Conservation (phyloP, 1,140 invertebrate genomes). For the Drosophila mojavensis region DNA sequence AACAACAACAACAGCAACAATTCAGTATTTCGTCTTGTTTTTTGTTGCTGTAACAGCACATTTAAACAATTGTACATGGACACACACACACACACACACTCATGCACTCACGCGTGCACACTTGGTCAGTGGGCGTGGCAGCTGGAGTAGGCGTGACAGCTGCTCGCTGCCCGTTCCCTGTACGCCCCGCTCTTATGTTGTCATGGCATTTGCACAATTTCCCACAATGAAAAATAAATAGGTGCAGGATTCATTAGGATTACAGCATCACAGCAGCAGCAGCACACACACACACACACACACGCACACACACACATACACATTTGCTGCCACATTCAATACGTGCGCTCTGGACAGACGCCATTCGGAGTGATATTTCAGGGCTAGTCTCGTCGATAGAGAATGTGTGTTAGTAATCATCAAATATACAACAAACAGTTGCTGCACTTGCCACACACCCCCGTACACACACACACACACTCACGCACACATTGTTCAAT, state of each 20-base stretch:
- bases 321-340: slow-evolving; percentile 13
- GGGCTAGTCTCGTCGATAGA: slow-evolving; percentile 2
- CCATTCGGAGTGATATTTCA: slow-evolving; percentile 46
- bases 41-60: slow-evolving; percentile 68
- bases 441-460: slow-evolving; percentile 23
- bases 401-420: slow-evolving; percentile 26
- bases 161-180: neutral
- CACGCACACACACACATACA: slow-evolving; percentile 3
- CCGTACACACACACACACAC: slow-evolving; percentile 10
- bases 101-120: neutral
- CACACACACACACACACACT: slow-evolving; percentile 12
- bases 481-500: slow-evolving; percentile 11
- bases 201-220: slow-evolving; percentile 80
- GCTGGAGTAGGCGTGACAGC: slow-evolving; percentile 30
- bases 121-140: slow-evolving; percentile 33
- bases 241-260: slow-evolving; percentile 81
- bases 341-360: slow-evolving; percentile 9
- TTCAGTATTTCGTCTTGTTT: slow-evolving; percentile 40
- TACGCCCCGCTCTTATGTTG: slow-evolving; percentile 51
- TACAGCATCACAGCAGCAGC: slow-evolving; percentile 51
- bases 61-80: slow-evolving; percentile 77
- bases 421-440: slow-evolving; percentile 29
- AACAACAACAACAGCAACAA: slow-evolving; percentile 27
- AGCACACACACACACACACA: slow-evolving; percentile 21
- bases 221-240: slow-evolving; percentile 82